Percentiles rank a stretch among this genome's conserved stretches.
These are phyloP conservation scores for Sialia sialis DNA, from an alignment of 2,113 vertebrate genomes.

Conservation along the genomic window DNA sequence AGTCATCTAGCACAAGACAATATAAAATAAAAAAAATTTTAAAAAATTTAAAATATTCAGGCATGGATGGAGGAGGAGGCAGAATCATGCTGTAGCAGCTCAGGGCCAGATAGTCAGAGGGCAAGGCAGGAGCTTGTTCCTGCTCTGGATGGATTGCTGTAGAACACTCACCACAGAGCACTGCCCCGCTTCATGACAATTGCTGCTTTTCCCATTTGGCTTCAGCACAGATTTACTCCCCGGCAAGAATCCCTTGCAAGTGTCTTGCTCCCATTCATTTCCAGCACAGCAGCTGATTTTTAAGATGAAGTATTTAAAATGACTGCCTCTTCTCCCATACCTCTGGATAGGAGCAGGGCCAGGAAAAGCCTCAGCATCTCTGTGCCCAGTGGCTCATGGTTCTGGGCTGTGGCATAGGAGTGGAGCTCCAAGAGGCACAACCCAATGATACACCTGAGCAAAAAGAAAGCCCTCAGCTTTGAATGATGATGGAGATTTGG, in stretches of 20 bases:
- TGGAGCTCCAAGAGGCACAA: background rate
- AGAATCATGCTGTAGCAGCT: background rate
- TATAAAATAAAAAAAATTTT: background rate
- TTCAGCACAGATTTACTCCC: background rate
- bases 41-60: background rate
- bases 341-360: background rate
- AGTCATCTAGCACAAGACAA: background rate
- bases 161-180: background rate
- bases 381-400: background rate
- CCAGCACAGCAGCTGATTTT: background rate
- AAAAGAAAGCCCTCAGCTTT: background rate
- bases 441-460: background rate
- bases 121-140: background rate
- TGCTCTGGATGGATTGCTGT: background rate
- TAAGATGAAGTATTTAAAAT: background rate
- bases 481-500: background rate
- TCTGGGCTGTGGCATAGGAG: background rate
- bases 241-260: background rate
- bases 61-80: background rate
- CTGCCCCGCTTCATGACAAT: background rate
- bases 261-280: background rate
- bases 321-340: accelerated
- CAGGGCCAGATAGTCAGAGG: accelerated
- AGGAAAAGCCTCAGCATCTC: background rate
- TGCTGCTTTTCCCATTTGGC: background rate